phyloP scores from a whole-genome alignment of 2,113 vertebrate genomes.

The Rhinoptilus africanus region DNA sequence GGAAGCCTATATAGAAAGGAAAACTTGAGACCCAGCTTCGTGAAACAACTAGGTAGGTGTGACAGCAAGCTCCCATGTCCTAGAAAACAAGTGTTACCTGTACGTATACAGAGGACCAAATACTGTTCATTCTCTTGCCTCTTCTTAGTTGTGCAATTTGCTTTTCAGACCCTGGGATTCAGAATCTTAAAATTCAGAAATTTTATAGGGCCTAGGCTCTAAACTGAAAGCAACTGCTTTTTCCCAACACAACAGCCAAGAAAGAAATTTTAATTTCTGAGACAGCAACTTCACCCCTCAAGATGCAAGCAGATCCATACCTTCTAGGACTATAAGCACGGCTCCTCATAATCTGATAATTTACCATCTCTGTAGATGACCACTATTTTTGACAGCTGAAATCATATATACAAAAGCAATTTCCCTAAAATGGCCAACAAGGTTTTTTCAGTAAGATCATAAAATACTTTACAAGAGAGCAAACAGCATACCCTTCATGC shows the following conservation, averaged over 20 bases:
- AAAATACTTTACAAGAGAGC: not conserved
- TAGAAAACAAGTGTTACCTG: not conserved
- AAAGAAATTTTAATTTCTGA: not conserved
- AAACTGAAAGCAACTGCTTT: not conserved
- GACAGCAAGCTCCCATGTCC: not conserved
- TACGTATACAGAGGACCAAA: rapidly evolving
- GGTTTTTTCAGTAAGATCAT: not conserved
- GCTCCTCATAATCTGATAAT: not conserved
- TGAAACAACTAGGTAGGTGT: not conserved
- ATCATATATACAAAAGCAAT: not conserved
- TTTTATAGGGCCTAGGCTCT: not conserved
- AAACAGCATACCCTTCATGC: conserved; percentile 2
- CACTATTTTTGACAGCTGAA: not conserved
- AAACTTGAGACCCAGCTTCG: not conserved
- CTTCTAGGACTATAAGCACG: not conserved
- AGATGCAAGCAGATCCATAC: not conserved
- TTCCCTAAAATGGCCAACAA: conserved; percentile 15
- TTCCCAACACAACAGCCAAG: not conserved
- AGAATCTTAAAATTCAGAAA: not conserved
- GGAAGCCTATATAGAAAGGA: not conserved
- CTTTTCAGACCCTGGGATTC: not conserved
- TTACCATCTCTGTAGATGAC: not conserved
- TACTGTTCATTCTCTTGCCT: not conserved
- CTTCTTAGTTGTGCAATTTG: not conserved
- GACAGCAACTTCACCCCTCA: not conserved